Conservation (phyloP, 2,797 vertebrate genomes). For the Gorsachius magnificus region DNA sequence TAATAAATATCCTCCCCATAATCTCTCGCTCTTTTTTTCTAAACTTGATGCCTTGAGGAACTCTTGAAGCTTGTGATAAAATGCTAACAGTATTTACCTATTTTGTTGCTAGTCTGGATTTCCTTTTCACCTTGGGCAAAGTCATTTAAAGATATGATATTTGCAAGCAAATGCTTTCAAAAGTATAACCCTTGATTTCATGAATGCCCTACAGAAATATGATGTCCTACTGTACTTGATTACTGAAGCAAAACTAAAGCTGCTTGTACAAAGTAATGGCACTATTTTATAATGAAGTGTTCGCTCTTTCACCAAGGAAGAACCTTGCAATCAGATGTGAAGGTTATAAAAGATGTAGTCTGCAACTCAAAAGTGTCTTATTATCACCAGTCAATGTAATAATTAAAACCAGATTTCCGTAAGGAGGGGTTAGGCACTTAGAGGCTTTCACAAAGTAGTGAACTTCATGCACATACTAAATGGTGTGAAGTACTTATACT, state of each 20-base stretch:
- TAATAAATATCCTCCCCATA: conserved; percentile 73
- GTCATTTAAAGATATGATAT: conserved; percentile 67
- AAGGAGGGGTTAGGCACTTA: background rate
- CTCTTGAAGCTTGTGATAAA: conserved; percentile 73
- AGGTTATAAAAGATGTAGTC: conserved; percentile 30
- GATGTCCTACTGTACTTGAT: conserved; percentile 12
- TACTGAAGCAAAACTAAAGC: conserved; percentile 47
- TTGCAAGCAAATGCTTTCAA: conserved; percentile 60
- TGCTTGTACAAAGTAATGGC: background rate
- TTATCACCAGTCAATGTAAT: conserved; percentile 40
- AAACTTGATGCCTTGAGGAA: conserved; percentile 72
- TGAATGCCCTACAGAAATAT: conserved; percentile 46
- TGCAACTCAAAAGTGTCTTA: background rate
- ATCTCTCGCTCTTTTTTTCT: conserved; percentile 65
- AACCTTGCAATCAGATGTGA: conserved; percentile 42
- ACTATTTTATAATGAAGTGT: background rate
- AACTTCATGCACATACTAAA: background rate
- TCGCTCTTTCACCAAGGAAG: background rate
- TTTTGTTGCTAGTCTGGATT: conserved; percentile 53
- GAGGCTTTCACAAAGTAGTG: background rate
- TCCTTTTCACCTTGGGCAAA: conserved; percentile 77
- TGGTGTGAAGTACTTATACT: background rate
- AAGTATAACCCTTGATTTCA: conserved; percentile 40
- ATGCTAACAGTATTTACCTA: conserved; percentile 69
- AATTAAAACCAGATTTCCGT: background rate